Base-by-base conservation (phyloP, 2,113 vertebrate species). In the Nipponia nippon region DNA sequence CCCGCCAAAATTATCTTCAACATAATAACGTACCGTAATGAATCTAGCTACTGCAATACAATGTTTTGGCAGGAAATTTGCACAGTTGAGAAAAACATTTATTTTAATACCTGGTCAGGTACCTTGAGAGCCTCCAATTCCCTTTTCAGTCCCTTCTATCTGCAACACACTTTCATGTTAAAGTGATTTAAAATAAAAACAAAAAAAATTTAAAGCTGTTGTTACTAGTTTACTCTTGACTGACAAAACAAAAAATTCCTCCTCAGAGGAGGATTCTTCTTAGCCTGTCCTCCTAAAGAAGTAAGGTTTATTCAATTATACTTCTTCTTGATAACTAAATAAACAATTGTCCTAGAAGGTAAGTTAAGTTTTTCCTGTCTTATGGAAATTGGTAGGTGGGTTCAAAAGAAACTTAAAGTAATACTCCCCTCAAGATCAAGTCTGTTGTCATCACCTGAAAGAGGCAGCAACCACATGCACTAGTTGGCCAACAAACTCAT, bases 171-270 rank as follows among this genome's bases (percentile, higher is more conserved):
- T 83, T 62, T 76, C 17, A 15, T 36, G 13, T 71, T 34, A 62
- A 83, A 71, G 5, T 36, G 18, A 77, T 42, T 83, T 30, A 65
- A 91, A 61, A 40, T 27, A 4, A 29, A 50, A 65, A 29, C 5
- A 38, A 4, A 3, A 36, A 19, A 55, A 17, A 49, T 1, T 4
- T 3, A 46, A 56, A 46, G 5, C 10, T 16, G 1, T 61, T 66
- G 3, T 32, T 87, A 7, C 3, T 49, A 47, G 27, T 67, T 89
- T 76, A 46, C 11, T 84, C 58, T 38, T 80, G 16, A 75, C 19
- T 26, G 36, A 58, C 13, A 66, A 75, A 89, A 36, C 1, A 62
- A 42, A 66, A 52, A 20, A 19, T 23, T 73, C 3, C 21, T 65
- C 11, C 22, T 44, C 11, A 20, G 11, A 58, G 3, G 6, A 76